These are phyloP conservation scores for Cosmorhoe ocellata DNA, from an alignment of 2,888 invertebrate species.

Conservation along the genomic window DNA sequence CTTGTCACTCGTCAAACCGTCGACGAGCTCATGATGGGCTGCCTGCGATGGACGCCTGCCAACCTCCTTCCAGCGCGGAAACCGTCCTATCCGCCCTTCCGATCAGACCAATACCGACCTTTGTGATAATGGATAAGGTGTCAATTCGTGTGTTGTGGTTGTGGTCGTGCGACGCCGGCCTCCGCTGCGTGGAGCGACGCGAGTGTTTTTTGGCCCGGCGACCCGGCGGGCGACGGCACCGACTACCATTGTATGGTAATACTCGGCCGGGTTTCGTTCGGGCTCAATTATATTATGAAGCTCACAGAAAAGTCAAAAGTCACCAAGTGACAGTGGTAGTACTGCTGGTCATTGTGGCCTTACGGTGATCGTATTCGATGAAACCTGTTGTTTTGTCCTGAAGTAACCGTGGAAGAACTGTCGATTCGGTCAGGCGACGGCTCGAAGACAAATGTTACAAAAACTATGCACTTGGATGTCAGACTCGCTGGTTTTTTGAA, in stretches of 20 bases:
- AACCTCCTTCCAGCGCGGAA: constrained; percentile 47
- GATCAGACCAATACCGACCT: constrained; percentile 21
- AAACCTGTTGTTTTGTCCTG: constrained; percentile 28
- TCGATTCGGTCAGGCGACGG: not conserved
- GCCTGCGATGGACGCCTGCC: constrained; percentile 78
- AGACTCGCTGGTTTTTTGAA: too few species aligned
- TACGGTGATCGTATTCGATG: constrained; percentile 49
- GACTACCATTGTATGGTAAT: constrained; percentile 81
- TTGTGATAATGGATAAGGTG: constrained; percentile 31
- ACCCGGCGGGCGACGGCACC: constrained; percentile 79
- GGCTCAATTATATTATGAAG: constrained; percentile 82
- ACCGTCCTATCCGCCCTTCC: constrained; percentile 36
- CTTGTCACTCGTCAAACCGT: constrained; percentile 78
- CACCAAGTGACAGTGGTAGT: constrained; percentile 44
- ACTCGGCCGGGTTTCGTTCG: constrained; percentile 79
- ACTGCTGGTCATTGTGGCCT: constrained; percentile 59
- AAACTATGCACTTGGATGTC: not conserved
- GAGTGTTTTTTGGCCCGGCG: constrained; percentile 79
- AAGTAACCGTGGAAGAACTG: not conserved
- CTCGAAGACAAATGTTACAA: not conserved
- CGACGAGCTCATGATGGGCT: constrained; percentile 76
- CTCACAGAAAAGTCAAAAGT: constrained; percentile 80
- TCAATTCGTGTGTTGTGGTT: constrained; percentile 29
- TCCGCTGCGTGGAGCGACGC: constrained; percentile 51
- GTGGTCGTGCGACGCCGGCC: constrained; percentile 19